Conservation (phyloP, 2,113 vertebrate species). For the Rattus norvegicus region GRCr8 NC_086029.1:84261501-84262000, state of each 20-base stretch:
- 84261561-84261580: background rate
- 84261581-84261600: background rate
- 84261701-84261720: background rate
- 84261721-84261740: background rate
- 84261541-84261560: background rate
- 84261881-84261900: background rate
- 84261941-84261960: background rate
- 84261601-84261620: background rate
- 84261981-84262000: background rate
- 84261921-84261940: background rate
- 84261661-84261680: background rate
- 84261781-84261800: background rate
- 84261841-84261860: background rate
- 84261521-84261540: conserved; percentile 13
- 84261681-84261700: background rate
- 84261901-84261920: background rate
- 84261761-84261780: background rate
- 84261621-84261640: background rate
- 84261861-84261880: background rate
- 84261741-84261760: background rate
- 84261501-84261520: background rate
- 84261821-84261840: background rate
- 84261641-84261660: background rate
- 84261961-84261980: background rate
- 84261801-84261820: background rate